Conservation (phyloP, 2,113 vertebrate genomes). For the Cettia cetti region DNA sequence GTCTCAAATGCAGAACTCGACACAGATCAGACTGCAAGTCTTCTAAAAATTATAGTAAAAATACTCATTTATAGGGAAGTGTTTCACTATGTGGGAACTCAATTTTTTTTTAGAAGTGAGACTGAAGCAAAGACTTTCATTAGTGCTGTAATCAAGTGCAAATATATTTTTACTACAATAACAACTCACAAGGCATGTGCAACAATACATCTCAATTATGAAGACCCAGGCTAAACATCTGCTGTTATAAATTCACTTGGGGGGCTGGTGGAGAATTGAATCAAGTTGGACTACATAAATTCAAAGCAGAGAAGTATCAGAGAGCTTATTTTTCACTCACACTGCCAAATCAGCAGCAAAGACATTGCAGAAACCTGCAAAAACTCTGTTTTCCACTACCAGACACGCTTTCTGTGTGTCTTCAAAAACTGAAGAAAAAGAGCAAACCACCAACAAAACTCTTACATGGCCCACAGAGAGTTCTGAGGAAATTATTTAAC, state of each 20-base stretch:
- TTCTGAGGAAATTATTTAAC: neutral
- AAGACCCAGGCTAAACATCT: neutral
- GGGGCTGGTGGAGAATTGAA: neutral
- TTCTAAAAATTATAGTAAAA: neutral
- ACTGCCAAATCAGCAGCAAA: neutral
- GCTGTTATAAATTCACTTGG: neutral
- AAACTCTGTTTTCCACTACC: neutral
- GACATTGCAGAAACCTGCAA: neutral
- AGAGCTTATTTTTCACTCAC: neutral
- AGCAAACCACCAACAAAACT: neutral
- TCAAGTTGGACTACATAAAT: neutral
- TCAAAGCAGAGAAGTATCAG: neutral
- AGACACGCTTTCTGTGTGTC: neutral
- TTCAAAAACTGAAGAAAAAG: neutral
- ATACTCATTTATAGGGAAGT: neutral
- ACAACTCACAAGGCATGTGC: slow-evolving; percentile 12
- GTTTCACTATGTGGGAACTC: slow-evolving; percentile 10
- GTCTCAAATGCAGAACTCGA: neutral
- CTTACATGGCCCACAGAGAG: neutral
- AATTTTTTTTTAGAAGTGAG: neutral
- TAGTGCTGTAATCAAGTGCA: neutral
- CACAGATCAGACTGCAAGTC: neutral
- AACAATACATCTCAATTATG: neutral
- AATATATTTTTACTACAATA: slow-evolving; percentile 42
- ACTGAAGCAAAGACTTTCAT: slow-evolving; percentile 38